These are phyloP conservation scores for Drosophila phalerata DNA, from an alignment of 2,888 invertebrate genomes.

Conservation along the genomic window DNA sequence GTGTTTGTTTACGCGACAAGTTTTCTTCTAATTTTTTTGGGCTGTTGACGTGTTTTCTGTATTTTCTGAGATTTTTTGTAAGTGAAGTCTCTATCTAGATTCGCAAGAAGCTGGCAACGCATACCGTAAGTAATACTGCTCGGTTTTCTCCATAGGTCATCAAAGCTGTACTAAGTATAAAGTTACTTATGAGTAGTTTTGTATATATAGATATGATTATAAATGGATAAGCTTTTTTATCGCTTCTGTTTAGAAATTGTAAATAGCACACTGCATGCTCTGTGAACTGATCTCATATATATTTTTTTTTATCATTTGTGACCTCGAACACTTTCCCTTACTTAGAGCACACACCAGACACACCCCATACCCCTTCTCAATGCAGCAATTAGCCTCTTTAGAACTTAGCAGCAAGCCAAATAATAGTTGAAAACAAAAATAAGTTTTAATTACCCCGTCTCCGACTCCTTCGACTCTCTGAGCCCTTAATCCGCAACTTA, in stretches of 20 bases:
- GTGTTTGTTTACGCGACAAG: background rate
- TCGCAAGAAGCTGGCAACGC: slow-evolving; percentile 44
- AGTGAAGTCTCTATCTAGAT: background rate
- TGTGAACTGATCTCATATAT: background rate
- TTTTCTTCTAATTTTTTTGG: background rate
- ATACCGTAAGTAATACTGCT: slow-evolving; percentile 42
- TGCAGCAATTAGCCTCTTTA: slow-evolving; percentile 5
- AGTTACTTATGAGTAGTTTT: background rate
- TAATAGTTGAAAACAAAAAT: background rate
- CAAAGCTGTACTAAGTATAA: background rate
- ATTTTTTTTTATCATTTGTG: slow-evolving; percentile 3
- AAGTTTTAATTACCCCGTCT: slow-evolving; percentile 4
- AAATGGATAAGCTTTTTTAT: background rate
- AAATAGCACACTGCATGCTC: slow-evolving; percentile 35
- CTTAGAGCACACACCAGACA: slow-evolving; percentile 10
- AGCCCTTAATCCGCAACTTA: background rate
- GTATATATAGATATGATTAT: background rate
- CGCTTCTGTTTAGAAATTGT: slow-evolving; percentile 31
- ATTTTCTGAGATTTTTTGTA: background rate
- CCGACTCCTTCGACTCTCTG: slow-evolving; percentile 1
- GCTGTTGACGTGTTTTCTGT: background rate
- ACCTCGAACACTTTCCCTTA: background rate
- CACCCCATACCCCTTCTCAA: background rate
- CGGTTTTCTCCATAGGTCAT: background rate
- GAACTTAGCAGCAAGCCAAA: slow-evolving; percentile 15